Evolutionary conservation across 92 coral and sea anemone species (phyloP).

Genomic region (Palythoa heliodiscus): DNA sequence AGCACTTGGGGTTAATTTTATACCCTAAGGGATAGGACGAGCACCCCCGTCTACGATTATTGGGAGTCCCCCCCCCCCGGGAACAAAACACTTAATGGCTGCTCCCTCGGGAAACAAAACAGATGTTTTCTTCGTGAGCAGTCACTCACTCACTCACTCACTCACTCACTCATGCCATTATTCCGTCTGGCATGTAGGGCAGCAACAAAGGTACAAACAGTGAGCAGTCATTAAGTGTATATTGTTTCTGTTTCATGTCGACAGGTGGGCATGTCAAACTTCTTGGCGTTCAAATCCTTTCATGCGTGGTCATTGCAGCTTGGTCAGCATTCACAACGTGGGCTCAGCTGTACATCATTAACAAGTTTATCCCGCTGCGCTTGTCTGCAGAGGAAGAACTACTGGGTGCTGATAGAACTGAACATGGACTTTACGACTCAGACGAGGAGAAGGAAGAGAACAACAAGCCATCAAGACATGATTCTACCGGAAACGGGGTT

Average conservation of each 20-base stretch:
- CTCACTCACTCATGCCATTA: too few relatives aligned
- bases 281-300: conserved; percentile 54
- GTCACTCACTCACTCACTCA: too few relatives aligned
- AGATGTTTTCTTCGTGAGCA: too few relatives aligned
- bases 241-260: neutral
- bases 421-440: conserved; percentile 53
- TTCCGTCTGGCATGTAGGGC: too few relatives aligned
- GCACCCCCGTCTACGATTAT: too few relatives aligned
- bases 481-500: conserved; percentile 9
- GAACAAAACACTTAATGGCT: too few relatives aligned
- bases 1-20: too few relatives aligned
- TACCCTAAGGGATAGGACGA: too few relatives aligned
- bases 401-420: conserved; percentile 57
- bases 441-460: conserved; percentile 45
- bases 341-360: conserved; percentile 52
- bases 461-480: conserved; percentile 24
- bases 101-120: too few relatives aligned
- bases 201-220: too few relatives aligned
- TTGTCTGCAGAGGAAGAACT: conserved; percentile 50
- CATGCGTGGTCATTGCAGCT: conserved; percentile 43
- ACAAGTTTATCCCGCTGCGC: conserved; percentile 45
- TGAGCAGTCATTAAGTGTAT: too few relatives aligned
- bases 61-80: too few relatives aligned
- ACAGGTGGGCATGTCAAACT: conserved; percentile 49
- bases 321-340: conserved; percentile 55